Evolutionary conservation across 2,888 invertebrate genomes (phyloP), one percentile per base, ranked within the genome.

Genomic region (Eristalis intricaria): DNA sequence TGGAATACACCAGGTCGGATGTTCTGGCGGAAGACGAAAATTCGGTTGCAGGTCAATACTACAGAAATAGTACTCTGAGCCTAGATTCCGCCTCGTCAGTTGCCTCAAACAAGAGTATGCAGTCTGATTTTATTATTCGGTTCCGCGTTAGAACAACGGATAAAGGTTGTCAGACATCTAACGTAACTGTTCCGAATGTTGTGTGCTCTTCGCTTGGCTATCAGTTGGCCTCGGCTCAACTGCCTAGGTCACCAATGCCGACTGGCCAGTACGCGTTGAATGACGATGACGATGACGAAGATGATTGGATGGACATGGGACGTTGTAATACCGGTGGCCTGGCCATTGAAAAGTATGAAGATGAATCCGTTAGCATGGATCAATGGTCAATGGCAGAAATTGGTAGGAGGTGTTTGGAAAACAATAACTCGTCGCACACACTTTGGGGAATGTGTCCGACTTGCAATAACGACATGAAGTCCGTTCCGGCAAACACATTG

Each of bases 381-480:
- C 88, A 90, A 64, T 91, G 91, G 91, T 90, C 91, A 35, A 90
- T 91, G 90, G 90, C 89, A 40, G 91, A 90, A 70, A 90, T 91
- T 32, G 90, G 90, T 26, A 90, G 89, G 68, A 90, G 90, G 77
- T 91, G 91, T 63, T 76, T 89, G 15, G 90, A 84, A 15, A 89
- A 89, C 64, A 90, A 90, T 32, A 89, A 89, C 71, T 78, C 86
- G 23, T 77, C 87, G 2, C 91, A 91, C 74, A 90, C 91, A 29
- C 84, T 91, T 38, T 92, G 92, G 92, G 91, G 91, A n/a, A 90
- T 91, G 90, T 92, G 92, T 88, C 89, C 90, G 11, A 90, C 90
- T 70, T 91, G 91, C 74, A 90, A 90, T 74, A 90, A 89, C 70
- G 90, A 90, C 50, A 89, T 89, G 40, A 90, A 90, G 70, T 91